Conservation (phyloP, 2,797 vertebrate genomes). For the Urosaurus nigricauda region DNA sequence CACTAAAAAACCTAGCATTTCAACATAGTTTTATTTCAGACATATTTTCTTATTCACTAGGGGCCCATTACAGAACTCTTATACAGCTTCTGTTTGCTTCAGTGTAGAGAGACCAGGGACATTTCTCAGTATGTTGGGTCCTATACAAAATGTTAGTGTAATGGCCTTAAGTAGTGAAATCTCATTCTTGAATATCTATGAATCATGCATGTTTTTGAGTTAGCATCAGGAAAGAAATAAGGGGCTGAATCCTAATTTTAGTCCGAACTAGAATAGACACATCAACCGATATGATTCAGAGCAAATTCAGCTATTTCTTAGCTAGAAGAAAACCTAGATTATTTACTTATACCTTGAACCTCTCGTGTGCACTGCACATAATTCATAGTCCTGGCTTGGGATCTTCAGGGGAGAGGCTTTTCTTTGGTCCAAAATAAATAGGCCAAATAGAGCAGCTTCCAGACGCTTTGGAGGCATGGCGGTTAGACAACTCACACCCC, state of each 20-base stretch:
- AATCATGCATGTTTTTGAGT: neutral
- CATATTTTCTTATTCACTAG: neutral
- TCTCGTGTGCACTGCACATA: neutral
- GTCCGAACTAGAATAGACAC: too few species aligned
- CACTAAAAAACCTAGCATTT: constrained; percentile 5
- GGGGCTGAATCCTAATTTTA: too few species aligned
- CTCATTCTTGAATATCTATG: neutral
- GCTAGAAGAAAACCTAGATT: too few species aligned
- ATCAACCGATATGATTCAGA: neutral
- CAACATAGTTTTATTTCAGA: constrained; percentile 50
- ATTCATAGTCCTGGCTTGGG: too few species aligned
- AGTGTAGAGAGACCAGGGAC: neutral
- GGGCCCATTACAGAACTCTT: neutral
- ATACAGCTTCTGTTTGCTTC: neutral
- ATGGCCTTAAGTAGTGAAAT: neutral
- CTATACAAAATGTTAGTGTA: neutral
- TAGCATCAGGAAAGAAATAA: neutral
- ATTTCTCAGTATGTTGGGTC: neutral
- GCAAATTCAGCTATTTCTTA: neutral
- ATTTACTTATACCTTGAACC: neutral
- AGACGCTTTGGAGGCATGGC: too few species aligned
- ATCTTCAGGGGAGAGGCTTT: too few species aligned
- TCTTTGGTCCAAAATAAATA: too few species aligned
- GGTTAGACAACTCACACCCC: too few species aligned
- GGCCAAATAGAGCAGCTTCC: too few species aligned